These are phyloP conservation scores for Fulica atra DNA, from an alignment of 2,113 vertebrate species.

Conservation along the genomic window DNA sequence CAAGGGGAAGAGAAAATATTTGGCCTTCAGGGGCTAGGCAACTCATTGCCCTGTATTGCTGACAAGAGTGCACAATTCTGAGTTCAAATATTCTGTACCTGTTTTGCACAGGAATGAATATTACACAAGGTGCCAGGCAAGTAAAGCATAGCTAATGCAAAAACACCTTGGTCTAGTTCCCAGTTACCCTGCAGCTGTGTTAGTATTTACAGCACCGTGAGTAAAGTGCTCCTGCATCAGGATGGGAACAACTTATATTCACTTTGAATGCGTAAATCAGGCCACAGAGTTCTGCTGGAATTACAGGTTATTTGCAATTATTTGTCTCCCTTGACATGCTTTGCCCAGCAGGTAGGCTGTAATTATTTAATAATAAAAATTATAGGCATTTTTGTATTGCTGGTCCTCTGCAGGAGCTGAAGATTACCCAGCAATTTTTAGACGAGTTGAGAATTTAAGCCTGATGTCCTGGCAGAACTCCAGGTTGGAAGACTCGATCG, in stretches of 20 bases:
- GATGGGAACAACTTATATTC: conserved; percentile 12
- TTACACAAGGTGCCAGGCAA: conserved; percentile 54
- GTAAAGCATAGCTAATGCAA: conserved; percentile 43
- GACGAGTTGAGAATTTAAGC: neutral
- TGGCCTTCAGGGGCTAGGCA: neutral
- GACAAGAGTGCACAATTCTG: neutral
- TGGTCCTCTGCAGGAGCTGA: conserved; percentile 47
- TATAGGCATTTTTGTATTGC: conserved; percentile 43
- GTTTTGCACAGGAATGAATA: conserved; percentile 52
- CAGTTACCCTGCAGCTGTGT: conserved; percentile 49
- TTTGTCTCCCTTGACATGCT: conserved; percentile 38
- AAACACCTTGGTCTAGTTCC: conserved; percentile 61
- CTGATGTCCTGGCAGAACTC: conserved; percentile 52
- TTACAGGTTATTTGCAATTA: conserved; percentile 33
- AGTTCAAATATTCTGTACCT: conserved; percentile 41
- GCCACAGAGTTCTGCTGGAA: conserved; percentile 26
- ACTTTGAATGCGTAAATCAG: neutral
- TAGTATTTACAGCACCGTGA: conserved; percentile 30
- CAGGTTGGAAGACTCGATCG: conserved; percentile 14
- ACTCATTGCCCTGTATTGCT: conserved; percentile 25
- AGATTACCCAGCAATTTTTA: conserved; percentile 53
- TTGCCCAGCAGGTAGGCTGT: conserved; percentile 54
- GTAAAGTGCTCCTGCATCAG: conserved; percentile 35
- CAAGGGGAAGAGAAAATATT: conserved; percentile 50
- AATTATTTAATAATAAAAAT: conserved; percentile 68